phyloP scores from a whole-genome alignment of 2,888 invertebrate genomes.

The Calameuta idolon region DNA sequence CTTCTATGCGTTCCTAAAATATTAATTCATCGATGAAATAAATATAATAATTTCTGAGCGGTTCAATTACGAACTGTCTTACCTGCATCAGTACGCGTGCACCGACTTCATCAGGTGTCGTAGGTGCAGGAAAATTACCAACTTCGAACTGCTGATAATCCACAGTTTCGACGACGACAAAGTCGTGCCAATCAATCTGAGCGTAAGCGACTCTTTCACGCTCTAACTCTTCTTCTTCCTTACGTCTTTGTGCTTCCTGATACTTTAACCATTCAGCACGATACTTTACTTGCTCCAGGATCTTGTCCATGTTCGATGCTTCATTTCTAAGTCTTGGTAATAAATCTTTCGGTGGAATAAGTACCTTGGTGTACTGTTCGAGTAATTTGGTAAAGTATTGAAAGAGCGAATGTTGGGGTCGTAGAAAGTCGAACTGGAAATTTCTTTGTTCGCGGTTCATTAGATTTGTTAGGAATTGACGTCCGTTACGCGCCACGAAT shows the following conservation, averaged over 20 bases:
- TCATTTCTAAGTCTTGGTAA: constrained; percentile 84
- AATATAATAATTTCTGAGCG: background rate
- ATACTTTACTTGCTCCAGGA: constrained; percentile 91
- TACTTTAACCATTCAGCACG: constrained; percentile 97
- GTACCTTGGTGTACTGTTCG: constrained; percentile 98
- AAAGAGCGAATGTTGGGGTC: constrained; percentile 98
- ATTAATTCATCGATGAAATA: background rate
- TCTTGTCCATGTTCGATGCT: constrained; percentile 74
- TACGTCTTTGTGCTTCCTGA: constrained; percentile 91
- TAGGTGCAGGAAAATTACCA: constrained; percentile 96
- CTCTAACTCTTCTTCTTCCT: constrained; percentile 95
- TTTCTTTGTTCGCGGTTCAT: constrained; percentile 99
- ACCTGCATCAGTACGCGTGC: constrained; percentile 91
- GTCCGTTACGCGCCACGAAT: constrained; percentile 98
- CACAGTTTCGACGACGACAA: constrained; percentile 99
- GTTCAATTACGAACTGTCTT: constrained; percentile 25
- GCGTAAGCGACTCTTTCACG: constrained; percentile 95
- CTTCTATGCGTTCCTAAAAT: constrained; percentile 78
- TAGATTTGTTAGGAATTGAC: constrained; percentile 96
- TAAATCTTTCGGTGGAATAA: constrained; percentile 95
- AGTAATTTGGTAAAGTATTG: constrained; percentile 98
- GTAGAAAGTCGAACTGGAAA: constrained; percentile 98
- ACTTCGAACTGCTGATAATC: constrained; percentile 98
- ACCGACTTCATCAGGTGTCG: constrained; percentile 97
- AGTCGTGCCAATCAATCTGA: constrained; percentile 99